These are phyloP conservation scores for Drosophila dives DNA, from an alignment of 2,888 invertebrate species.

Conservation along the genomic window DNA sequence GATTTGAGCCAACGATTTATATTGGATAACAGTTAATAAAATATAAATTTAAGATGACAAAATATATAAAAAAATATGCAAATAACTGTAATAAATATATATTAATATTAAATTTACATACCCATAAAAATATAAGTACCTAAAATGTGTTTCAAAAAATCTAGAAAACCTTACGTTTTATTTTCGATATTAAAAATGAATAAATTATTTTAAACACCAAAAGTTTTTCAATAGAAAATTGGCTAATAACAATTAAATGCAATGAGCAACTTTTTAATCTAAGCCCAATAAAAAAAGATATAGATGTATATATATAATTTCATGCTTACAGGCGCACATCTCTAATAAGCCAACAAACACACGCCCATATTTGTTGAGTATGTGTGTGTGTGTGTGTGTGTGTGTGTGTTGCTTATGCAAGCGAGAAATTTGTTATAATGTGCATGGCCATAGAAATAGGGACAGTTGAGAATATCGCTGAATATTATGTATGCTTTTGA, in stretches of 20 bases:
- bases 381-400: constrained; percentile 46
- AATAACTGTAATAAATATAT: not conserved
- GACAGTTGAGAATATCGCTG: constrained; percentile 37
- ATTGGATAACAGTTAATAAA: no score
- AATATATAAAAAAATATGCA: not conserved
- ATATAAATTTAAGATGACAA: not conserved
- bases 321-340: constrained; percentile 48
- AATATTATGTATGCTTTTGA: constrained; percentile 74
- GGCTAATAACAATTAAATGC: constrained; percentile 2
- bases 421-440: constrained; percentile 82
- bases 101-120: not conserved
- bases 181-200: not conserved
- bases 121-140: not conserved
- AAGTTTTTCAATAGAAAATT: not conserved
- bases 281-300: no score
- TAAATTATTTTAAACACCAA: not conserved
- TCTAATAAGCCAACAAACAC: constrained; percentile 38
- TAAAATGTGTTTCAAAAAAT: not conserved
- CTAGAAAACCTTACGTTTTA: not conserved
- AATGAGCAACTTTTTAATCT: constrained; percentile 9
- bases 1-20: not conserved
- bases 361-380: constrained; percentile 56
- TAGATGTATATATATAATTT: constrained; percentile 10
- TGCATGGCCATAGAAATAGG: constrained; percentile 64
- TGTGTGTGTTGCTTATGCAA: constrained; percentile 75